Percentiles rank a stretch among this genome's conserved stretches.
Conservation (phyloP, 1,140 invertebrate species). For the Lepidurus couesii region DNA sequence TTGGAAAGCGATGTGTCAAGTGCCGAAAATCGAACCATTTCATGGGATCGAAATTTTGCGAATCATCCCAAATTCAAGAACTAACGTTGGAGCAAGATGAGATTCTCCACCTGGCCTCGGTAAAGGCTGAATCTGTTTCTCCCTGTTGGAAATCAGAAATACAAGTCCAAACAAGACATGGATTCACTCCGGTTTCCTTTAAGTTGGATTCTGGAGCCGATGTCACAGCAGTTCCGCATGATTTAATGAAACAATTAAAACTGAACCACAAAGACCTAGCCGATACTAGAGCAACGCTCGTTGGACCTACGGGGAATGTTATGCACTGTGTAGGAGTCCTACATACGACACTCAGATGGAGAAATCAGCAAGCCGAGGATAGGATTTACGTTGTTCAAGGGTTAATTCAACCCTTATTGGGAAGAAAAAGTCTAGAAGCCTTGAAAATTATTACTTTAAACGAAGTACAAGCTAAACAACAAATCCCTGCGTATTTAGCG, state of each 20-base stretch:
- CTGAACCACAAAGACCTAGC: background rate
- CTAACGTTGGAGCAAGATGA: background rate
- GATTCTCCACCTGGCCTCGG: background rate
- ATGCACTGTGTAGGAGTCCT: background rate
- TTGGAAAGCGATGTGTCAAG: background rate
- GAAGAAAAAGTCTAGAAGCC: background rate
- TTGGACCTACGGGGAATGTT: conserved; percentile 1
- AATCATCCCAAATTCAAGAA: background rate
- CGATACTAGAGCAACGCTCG: too few relatives aligned
- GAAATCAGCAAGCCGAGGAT: background rate
- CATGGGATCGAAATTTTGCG: background rate
- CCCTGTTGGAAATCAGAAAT: background rate
- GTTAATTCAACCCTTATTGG: background rate
- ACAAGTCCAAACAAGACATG: background rate
- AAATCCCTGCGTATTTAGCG: background rate
- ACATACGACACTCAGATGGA: background rate
- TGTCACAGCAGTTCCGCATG: conserved; percentile 9
- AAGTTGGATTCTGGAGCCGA: conserved; percentile 29
- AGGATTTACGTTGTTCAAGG: conserved; percentile 19
- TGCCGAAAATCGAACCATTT: background rate
- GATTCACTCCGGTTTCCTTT: background rate
- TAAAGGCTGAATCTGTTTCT: background rate
- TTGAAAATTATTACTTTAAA: background rate
- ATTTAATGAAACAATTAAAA: conserved; percentile 1
- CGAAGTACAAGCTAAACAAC: background rate